Percentiles rank a stretch among this genome's conserved stretches.
Conservation (phyloP, 2,113 vertebrate species). For the Todiramphus chloris region DNA sequence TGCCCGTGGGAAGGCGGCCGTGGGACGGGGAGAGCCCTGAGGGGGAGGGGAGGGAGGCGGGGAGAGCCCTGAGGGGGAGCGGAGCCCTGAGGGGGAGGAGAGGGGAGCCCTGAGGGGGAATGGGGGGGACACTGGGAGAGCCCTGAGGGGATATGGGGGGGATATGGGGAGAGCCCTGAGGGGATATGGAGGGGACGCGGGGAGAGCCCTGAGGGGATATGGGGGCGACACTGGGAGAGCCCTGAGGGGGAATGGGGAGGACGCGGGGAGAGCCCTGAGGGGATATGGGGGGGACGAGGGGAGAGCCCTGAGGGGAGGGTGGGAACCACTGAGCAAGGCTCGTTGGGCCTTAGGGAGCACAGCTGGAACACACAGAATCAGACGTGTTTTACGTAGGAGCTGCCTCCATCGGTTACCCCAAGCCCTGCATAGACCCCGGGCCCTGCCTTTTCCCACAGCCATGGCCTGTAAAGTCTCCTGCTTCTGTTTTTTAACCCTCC, state of each 20-base stretch:
- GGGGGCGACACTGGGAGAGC: too few species aligned
- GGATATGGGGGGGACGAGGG: too few species aligned
- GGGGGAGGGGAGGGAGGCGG: neutral
- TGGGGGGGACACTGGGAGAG: too few species aligned
- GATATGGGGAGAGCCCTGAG: too few species aligned
- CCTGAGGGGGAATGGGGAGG: too few species aligned
- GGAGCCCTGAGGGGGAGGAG: neutral
- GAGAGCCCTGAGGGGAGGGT: neutral
- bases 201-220: neutral
- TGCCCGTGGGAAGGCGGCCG: neutral
- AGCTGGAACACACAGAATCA: accelerated
- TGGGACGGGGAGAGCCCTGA: neutral
- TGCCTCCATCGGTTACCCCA: too few species aligned
- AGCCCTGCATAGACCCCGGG: too few species aligned
- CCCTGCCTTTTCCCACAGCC: neutral
- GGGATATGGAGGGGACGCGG: too few species aligned
- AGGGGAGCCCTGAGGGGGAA: neutral
- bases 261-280: too few species aligned
- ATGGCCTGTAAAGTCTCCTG: accelerated
- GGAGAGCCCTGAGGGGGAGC: neutral
- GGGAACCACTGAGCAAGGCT: neutral
- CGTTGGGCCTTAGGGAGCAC: accelerated
- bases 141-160: too few species aligned
- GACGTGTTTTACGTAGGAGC: neutral
- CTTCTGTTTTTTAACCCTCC: neutral